Percentiles rank a stretch among this genome's conserved stretches.
phyloP scores from a whole-genome alignment of 2,113 vertebrate species.

The Rhinolophus sinicus region DNA sequence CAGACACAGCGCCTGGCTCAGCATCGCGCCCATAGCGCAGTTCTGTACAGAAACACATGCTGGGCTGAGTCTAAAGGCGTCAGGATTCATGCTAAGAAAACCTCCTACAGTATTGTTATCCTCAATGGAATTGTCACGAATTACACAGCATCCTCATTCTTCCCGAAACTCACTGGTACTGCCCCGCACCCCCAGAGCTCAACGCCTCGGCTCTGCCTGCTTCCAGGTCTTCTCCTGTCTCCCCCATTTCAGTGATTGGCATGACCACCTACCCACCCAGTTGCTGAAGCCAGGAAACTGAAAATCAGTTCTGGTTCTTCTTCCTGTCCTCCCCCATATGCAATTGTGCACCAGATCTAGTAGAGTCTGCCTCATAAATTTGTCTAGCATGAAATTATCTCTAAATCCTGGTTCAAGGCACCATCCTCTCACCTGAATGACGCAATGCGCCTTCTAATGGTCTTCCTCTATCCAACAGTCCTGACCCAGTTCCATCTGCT shows the following conservation, averaged over 20 bases:
- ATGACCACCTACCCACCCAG: background rate
- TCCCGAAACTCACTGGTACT: background rate
- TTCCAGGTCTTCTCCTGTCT: too few species aligned
- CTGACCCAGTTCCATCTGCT: background rate
- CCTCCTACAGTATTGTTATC: background rate
- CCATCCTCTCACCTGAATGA: background rate
- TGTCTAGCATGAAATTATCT: background rate
- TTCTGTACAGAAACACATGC: background rate
- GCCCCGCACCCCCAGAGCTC: background rate
- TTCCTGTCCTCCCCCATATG: background rate
- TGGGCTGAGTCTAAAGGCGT: background rate
- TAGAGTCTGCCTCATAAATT: background rate
- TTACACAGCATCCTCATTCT: background rate
- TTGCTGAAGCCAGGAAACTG: background rate
- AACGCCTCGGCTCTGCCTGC: background rate
- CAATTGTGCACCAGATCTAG: background rate
- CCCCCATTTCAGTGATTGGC: background rate
- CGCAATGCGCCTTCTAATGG: background rate
- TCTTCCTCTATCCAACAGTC: background rate
- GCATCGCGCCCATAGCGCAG: background rate
- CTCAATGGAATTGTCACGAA: background rate
- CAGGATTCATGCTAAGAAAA: background rate
- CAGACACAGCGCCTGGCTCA: background rate
- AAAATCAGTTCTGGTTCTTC: background rate
- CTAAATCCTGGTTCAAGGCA: background rate